phyloP scores from a whole-genome alignment of 2,113 vertebrate genomes.

The Zeus faber region DNA sequence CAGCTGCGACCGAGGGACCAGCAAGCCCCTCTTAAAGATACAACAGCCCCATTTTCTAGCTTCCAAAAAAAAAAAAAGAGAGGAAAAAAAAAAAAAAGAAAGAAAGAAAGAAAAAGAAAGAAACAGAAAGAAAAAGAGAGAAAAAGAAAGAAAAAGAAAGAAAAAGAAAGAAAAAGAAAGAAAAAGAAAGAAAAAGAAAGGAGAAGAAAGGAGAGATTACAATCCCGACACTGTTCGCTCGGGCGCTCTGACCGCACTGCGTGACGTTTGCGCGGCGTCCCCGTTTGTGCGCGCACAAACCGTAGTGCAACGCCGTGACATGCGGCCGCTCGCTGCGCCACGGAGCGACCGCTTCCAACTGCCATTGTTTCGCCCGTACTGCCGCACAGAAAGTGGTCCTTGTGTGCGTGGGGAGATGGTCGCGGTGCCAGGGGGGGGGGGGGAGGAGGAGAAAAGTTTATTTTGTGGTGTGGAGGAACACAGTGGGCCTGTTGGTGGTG shows the following conservation, averaged over 20 bases:
- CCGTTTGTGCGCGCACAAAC: conserved; percentile 63
- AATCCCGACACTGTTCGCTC: conserved; percentile 79
- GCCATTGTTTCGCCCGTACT: conserved; percentile 54
- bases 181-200: conserved; percentile 38
- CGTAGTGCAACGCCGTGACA: conserved; percentile 75
- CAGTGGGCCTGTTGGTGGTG: too few relatives aligned
- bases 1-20: conserved; percentile 95
- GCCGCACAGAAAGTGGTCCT: conserved; percentile 26
- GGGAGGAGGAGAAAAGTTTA: too few relatives aligned
- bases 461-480: too few relatives aligned
- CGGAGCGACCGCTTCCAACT: conserved; percentile 61
- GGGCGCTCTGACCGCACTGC: conserved; percentile 66
- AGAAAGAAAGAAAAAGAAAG: conserved; percentile 36
- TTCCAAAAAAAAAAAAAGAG: conserved; percentile 45
- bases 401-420: conserved; percentile 35
- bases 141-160: conserved; percentile 22
- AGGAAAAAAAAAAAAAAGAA: conserved; percentile 26
- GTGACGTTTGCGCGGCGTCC: conserved; percentile 74
- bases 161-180: conserved; percentile 39
- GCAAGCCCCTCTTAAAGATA: conserved; percentile 97
- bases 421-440: neutral
- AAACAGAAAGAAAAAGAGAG: conserved; percentile 40
- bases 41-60: conserved; percentile 83
- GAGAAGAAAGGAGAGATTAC: conserved; percentile 62
- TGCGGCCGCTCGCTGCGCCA: conserved; percentile 66